Evolutionary conservation across 92 coral and sea anemone species (phyloP), one percentile per base, ranked within the genome.

Genomic region (Anthopleura xanthogrammica): DNA sequence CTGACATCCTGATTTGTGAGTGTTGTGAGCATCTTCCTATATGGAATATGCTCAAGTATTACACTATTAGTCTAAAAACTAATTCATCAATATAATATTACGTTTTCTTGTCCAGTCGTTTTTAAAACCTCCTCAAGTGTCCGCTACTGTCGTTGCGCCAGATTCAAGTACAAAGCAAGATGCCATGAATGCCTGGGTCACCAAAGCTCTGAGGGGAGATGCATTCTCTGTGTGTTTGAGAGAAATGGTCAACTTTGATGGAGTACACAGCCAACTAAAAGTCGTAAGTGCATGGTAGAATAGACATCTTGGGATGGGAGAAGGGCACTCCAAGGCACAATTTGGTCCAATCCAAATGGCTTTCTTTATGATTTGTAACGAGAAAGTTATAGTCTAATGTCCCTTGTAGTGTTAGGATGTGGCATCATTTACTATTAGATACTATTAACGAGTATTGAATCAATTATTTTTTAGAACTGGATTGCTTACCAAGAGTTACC

Each of bases 191-290:
- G 50, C 29, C 7, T 72, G 77, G 77, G 77, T 72, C 19, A 11
- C 77, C 12, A 72, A 72, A 72, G 0, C 11, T 72, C 1, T 10
- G 19, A 16, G 13, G 2, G 77, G 48, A 22, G 77, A 48, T 39
- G 77, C 43, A 39, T 72, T 72, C n/a, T 39, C 77, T 13, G 52
- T 72, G 52, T 72, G 77, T 29, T 16, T 72, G 22, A 72, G 77
- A 72, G 77, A 72, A 72, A 72, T 72, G 77, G 39, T 42, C 19
- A 72, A 72, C 50, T 72, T 72, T 72, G 77, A 42, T 39, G 77
- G 77, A 72, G 77, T 72, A 6, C 77, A 72, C 11, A 39, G 77
- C 19, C 77, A 72, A 7, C 77, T 72, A 16, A 42, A 14, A 39
- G 77, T 72, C 7, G 77, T 72, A 39, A 36, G 77, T 36, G 2